phyloP scores from a whole-genome alignment of 2,797 vertebrate species.

The Xerus rutilus region DNA sequence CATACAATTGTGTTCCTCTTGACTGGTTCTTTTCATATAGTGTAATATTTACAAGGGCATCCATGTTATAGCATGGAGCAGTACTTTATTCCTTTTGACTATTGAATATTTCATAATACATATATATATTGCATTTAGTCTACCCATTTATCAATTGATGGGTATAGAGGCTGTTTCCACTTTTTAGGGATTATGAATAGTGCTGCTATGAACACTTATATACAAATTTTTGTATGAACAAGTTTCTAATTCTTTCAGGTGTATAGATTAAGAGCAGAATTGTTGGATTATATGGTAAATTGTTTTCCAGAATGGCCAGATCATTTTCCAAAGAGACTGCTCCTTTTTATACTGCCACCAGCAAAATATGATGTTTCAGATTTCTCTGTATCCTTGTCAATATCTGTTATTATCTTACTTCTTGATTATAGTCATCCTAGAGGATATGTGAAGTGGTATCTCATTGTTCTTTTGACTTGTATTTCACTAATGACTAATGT shows the following conservation, averaged over 20 bases:
- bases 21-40: neutral
- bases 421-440: conserved; percentile 2
- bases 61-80: neutral
- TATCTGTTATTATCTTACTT: neutral
- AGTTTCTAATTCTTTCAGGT: conserved; percentile 48
- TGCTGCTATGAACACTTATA: neutral
- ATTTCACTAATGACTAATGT: neutral
- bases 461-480: conserved; percentile 1
- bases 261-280: neutral
- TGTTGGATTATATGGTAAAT: conserved; percentile 38
- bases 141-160: neutral
- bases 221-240: conserved; percentile 25
- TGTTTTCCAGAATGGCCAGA: conserved; percentile 23
- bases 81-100: neutral
- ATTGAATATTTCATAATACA: neutral
- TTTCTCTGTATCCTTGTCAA: neutral
- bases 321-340: conserved; percentile 44
- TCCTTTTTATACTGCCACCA: conserved; percentile 15
- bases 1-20: conserved; percentile 25
- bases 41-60: conserved; percentile 1
- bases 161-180: neutral
- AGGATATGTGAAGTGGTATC: neutral
- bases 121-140: neutral
- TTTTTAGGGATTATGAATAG: conserved; percentile 33
- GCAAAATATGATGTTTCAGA: conserved; percentile 32